phyloP scores from a whole-genome alignment of 2,797 vertebrate genomes.

The Clangula hyemalis region DNA sequence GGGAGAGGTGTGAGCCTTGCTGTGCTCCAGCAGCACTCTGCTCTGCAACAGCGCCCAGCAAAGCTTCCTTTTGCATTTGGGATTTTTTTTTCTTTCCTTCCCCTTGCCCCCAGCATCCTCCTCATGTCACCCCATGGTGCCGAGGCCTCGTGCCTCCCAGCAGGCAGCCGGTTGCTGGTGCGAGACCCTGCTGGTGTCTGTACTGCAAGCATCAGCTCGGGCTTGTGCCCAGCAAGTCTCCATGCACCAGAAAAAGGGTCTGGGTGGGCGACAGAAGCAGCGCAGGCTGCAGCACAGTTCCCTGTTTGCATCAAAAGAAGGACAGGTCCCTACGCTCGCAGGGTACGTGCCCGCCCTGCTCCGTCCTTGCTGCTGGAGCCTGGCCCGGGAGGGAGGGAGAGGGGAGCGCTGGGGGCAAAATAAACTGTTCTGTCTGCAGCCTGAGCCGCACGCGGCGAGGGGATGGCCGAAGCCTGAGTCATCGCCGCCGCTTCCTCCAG shows the following conservation, averaged over 20 bases:
- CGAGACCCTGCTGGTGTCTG: background rate
- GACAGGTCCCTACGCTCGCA: background rate
- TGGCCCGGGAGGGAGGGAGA: accelerated
- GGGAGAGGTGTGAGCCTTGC: no score
- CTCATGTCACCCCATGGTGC: background rate
- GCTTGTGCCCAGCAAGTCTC: background rate
- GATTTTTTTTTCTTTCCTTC: background rate
- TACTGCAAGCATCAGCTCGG: accelerated
- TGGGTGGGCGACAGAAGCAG: background rate
- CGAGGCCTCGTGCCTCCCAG: background rate
- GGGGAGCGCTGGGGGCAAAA: background rate
- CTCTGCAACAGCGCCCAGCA: background rate
- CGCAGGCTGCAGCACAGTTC: background rate
- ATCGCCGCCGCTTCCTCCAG: background rate
- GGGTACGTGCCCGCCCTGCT: background rate
- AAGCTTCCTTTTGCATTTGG: background rate
- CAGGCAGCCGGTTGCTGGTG: background rate
- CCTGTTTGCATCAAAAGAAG: background rate
- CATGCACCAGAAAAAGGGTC: accelerated
- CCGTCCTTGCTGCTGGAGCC: background rate
- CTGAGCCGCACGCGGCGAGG: background rate
- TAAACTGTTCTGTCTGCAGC: background rate
- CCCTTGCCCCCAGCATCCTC: background rate
- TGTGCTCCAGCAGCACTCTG: background rate
- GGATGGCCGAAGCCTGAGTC: background rate